Evolutionary conservation across 2,888 invertebrate species (phyloP).

Genomic region (Drosophila trichaetosa): DNA sequence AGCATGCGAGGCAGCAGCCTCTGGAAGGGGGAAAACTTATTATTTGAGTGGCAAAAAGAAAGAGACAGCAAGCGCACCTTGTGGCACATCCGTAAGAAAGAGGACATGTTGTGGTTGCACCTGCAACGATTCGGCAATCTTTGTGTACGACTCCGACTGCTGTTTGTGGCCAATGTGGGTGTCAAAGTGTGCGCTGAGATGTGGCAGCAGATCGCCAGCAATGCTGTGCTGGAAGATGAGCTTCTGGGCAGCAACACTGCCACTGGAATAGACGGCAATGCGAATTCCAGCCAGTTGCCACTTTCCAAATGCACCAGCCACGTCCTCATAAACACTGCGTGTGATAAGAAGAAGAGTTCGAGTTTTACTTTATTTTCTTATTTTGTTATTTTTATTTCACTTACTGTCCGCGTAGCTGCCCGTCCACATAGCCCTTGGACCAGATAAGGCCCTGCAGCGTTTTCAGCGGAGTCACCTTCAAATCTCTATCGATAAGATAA

Average conservation of each 20-base stretch:
- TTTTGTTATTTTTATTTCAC: conserved; percentile 84
- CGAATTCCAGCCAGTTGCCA: conserved; percentile 89
- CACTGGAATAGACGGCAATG: conserved; percentile 96
- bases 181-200: conserved; percentile 93
- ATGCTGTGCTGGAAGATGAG: conserved; percentile 92
- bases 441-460: conserved; percentile 96
- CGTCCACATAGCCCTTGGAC: conserved; percentile 92
- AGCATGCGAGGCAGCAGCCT: conserved; percentile 92
- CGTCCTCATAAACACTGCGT: conserved; percentile 94
- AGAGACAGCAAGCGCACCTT: conserved; percentile 88
- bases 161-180: conserved; percentile 93
- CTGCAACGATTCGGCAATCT: conserved; percentile 89
- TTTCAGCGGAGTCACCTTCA: conserved; percentile 92
- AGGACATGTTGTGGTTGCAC: conserved; percentile 89
- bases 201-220: conserved; percentile 91
- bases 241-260: conserved; percentile 95
- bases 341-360: not conserved
- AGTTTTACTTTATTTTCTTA: not conserved
- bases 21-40: conserved; percentile 85
- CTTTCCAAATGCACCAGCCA: conserved; percentile 89
- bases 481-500: conserved; percentile 93
- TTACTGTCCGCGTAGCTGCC: conserved; percentile 94
- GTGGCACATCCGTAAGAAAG: conserved; percentile 94
- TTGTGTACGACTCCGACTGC: conserved; percentile 91
- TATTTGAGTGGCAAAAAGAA: not conserved